These are phyloP conservation scores for Aricia agestis DNA, from an alignment of 1,140 invertebrate species.

Conservation along the genomic window DNA sequence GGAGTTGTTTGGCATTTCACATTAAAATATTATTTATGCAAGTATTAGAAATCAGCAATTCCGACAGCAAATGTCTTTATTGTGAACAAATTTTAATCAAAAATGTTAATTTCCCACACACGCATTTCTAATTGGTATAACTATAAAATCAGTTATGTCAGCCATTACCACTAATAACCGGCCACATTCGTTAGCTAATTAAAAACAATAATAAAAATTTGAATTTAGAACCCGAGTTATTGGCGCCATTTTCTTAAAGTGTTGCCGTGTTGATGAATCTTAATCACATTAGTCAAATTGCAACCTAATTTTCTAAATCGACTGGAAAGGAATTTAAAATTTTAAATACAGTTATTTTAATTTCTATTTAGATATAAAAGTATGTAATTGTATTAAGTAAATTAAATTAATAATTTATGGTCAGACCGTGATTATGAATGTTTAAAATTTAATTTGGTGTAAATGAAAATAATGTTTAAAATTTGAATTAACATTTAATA, in stretches of 20 bases:
- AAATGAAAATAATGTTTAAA: too few relatives aligned
- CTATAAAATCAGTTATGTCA: neutral
- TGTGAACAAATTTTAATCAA: neutral
- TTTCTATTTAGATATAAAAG: neutral
- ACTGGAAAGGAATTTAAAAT: neutral
- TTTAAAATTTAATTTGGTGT: too few relatives aligned
- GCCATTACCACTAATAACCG: neutral
- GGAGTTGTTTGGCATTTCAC: neutral
- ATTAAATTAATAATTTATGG: neutral
- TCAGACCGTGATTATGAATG: too few relatives aligned
- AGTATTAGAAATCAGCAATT: neutral
- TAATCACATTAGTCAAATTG: constrained; percentile 1
- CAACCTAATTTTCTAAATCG: neutral
- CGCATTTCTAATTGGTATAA: neutral
- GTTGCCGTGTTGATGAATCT: neutral
- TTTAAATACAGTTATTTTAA: neutral
- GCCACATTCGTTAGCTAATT: constrained; percentile 2
- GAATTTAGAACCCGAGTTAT: constrained; percentile 16
- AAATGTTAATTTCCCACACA: constrained; percentile 3
- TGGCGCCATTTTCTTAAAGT: constrained; percentile 10
- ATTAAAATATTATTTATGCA: neutral
- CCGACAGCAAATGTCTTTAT: neutral
- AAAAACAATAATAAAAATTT: constrained; percentile 14
- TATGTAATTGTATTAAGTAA: neutral
- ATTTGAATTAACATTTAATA: too few relatives aligned